Evolutionary conservation across 2,113 vertebrate species (phyloP), one percentile per base, ranked within the genome.

Genomic region (Tyto alba): DNA sequence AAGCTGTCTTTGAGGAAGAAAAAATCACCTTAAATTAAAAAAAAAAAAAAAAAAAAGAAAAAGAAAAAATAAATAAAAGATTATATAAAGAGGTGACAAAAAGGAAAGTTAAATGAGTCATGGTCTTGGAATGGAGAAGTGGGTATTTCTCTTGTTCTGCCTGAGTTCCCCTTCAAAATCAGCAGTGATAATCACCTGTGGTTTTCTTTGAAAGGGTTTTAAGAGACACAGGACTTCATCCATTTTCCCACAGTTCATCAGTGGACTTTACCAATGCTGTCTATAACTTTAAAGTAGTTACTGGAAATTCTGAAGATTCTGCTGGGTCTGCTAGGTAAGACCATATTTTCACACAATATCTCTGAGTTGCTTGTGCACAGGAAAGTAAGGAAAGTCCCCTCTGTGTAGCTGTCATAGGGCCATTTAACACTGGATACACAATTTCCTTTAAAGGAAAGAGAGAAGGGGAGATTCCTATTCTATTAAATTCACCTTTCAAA

Each of bases 31-130:
- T 79, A 30, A 59, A 72, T 71, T 62, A 53, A 48, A 22, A n/a
- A 75, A 76, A n/a, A 36, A 21, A 55, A 47, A 48, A 29, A 48
- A n/a, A 3, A 7, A 43, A 27, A n/a, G n/a, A n/a, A n/a, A n/a
- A n/a, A n/a, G n/a, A n/a, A n/a, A n/a, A n/a, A n/a, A n/a, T n/a
- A n/a, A n/a, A n/a, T n/a, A n/a, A n/a, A n/a, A n/a, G n/a, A n/a
- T n/a, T 4, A 34, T 59, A 38, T 40, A 36, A 75, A 68, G 29
- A 83, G 7, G 12, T 30, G 36, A 47, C 25, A 53, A 59, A 88
- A 91, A 91, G 81, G 57, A 96, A 96, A 88, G n/a, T 83, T 59
- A 50, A 57, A 74, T 74, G 68, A 91, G 32, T 90, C 71, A 77
- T 43, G 13, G 48, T 47, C 34, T 74, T 95, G 38, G n/a, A 94